Base-by-base conservation (phyloP, 1,140 invertebrate species). In the Drosophila punjabiensis region DNA sequence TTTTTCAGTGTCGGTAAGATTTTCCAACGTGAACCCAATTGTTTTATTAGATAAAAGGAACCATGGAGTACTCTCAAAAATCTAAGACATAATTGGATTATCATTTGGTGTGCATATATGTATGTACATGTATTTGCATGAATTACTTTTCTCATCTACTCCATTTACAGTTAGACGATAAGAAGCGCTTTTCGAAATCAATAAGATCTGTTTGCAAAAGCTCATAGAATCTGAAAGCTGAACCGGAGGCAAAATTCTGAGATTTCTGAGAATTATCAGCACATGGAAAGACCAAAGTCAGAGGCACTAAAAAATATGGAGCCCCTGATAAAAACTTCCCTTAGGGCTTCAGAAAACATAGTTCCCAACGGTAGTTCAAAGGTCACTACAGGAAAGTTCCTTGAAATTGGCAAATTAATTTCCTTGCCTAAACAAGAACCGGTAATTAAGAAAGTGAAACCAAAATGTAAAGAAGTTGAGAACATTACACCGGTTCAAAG, bases 91-190 rank as follows among this genome's bases (percentile, higher is more conserved):
- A 0, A 83, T 66, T 43, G 71, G 84, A 18, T 30, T 81, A 8
- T 47, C n/a, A 37, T 16, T 18, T 18, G 3, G 16, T 35, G 24
- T 43, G 18, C 8, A 60, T 28, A n/a, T 16, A 32, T 24, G n/a
- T 37, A 30, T 39, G 11, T 53, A 16, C 30, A 1, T 13, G 16
- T 4, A 16, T 24, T 24, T 39, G 7, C 2, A 45, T 52, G 6
- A 11, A 35, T 39, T 4, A 16, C 6, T 6, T 28, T 47, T 18
- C 6, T 10, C 13, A n/a, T 8, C 47, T 20, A 48, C 41, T 47
- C 9, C 0, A 52, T 43, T 77, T 80, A n/a, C 28, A 87, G 84
- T 41, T 88, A 53, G 35, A 18, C 9, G 56, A 81, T 1, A 47
- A 52, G 5, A 28, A 53, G 5, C n/a, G 64, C 47, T 35, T 79